Conservation (phyloP, 2,113 vertebrate genomes). For the Talpa occidentalis region DNA sequence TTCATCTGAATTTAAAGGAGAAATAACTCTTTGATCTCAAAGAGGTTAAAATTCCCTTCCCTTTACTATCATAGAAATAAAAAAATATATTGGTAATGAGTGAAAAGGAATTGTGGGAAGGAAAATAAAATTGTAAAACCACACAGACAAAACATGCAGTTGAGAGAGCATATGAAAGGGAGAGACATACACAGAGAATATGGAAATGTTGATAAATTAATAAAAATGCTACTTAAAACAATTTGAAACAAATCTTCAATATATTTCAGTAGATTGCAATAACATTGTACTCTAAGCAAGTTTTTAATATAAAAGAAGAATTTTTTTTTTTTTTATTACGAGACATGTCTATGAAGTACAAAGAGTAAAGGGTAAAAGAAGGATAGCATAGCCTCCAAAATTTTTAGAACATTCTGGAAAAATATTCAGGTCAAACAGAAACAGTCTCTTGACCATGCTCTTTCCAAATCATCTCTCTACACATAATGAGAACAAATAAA, state of each 20-base stretch:
- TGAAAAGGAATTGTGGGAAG: neutral
- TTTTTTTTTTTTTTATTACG: neutral
- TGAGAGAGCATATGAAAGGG: neutral
- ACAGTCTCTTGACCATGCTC: neutral
- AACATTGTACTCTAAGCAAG: neutral
- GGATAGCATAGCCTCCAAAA: neutral
- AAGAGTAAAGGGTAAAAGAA: neutral
- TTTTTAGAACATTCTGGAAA: neutral
- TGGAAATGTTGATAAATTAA: neutral
- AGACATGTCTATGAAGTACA: neutral
- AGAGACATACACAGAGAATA: neutral
- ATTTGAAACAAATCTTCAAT: neutral
- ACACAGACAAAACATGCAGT: neutral
- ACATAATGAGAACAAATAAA: neutral
- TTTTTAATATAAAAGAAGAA: neutral
- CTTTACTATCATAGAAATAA: neutral
- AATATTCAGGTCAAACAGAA: neutral
- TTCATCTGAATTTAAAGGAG: conserved; percentile 36
- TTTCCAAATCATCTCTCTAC: neutral
- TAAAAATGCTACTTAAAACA: neutral
- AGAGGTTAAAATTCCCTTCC: conserved; percentile 14
- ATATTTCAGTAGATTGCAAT: neutral
- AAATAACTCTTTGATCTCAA: conserved; percentile 21
- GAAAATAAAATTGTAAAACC: neutral
- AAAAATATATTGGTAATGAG: neutral